phyloP scores from a whole-genome alignment of 2,113 vertebrate genomes.

The Thryonomys swinderianus region DNA sequence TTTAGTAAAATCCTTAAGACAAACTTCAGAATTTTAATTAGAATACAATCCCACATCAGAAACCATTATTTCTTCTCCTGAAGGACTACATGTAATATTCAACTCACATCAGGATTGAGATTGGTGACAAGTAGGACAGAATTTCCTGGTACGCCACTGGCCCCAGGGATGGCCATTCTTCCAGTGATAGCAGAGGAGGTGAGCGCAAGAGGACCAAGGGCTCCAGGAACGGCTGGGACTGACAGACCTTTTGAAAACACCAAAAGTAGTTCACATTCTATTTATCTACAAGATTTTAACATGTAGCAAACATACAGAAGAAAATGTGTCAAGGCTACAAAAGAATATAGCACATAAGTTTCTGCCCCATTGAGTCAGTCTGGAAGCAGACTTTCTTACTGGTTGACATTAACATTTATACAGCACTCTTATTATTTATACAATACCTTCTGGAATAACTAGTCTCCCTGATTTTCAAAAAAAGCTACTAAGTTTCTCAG shows the following conservation, averaged over 20 bases:
- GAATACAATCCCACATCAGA: conserved; percentile 15
- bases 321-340: conserved; percentile 1
- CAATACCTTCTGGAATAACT: neutral
- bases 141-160: conserved; percentile 80
- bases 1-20: conserved; percentile 33
- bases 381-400: neutral
- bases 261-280: conserved; percentile 58
- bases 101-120: conserved; percentile 92
- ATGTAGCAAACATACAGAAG: neutral
- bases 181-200: conserved; percentile 79
- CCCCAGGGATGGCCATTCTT: conserved; percentile 81
- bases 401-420: neutral
- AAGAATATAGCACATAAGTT: neutral
- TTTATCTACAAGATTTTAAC: conserved; percentile 43
- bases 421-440: neutral
- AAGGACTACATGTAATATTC: conserved; percentile 25
- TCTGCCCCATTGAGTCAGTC: neutral
- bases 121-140: conserved; percentile 92
- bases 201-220: conserved; percentile 82
- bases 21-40: conserved; percentile 28
- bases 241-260: conserved; percentile 78
- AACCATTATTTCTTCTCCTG: neutral
- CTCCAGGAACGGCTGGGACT: conserved; percentile 83
- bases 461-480: conserved; percentile 29
- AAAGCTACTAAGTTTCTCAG: neutral